phyloP scores from a whole-genome alignment of 1,140 invertebrate genomes.

The Papilio xuthus region DNA sequence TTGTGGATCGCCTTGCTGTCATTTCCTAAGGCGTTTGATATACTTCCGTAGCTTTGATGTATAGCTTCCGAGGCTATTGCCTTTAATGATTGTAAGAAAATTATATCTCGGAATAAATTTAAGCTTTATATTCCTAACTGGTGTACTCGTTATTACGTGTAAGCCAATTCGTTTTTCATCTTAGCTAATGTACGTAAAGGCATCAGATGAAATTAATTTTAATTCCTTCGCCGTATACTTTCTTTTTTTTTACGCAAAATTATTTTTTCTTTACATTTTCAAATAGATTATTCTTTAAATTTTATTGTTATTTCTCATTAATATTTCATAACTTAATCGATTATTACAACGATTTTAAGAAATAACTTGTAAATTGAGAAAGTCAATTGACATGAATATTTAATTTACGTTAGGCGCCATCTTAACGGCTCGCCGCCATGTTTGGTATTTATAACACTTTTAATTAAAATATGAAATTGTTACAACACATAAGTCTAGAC shows the following conservation, averaged over 20 bases:
- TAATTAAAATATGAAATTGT: background rate
- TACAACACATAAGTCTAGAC: background rate
- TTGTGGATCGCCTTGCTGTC: constrained; percentile 34
- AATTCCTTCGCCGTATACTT: too few relatives aligned
- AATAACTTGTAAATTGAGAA: background rate
- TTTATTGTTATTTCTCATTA: background rate
- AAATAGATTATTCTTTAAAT: background rate
- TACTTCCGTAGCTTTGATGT: constrained; percentile 25
- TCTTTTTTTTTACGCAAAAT: too few relatives aligned
- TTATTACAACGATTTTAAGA: background rate
- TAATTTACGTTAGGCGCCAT: constrained; percentile 24
- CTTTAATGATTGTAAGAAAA: background rate
- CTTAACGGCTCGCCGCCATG: background rate
- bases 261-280: too few relatives aligned
- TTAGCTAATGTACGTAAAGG: too few relatives aligned
- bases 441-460: constrained; percentile 14
- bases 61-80: constrained; percentile 16
- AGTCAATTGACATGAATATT: background rate
- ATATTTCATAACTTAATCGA: background rate
- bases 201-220: too few relatives aligned
- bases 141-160: background rate
- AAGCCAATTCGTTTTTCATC: background rate
- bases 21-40: constrained; percentile 26
- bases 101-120: background rate
- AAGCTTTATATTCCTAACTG: background rate